phyloP scores from a whole-genome alignment of 92 coral and sea anemone genomes.

The Phenganax subtilis region DNA sequence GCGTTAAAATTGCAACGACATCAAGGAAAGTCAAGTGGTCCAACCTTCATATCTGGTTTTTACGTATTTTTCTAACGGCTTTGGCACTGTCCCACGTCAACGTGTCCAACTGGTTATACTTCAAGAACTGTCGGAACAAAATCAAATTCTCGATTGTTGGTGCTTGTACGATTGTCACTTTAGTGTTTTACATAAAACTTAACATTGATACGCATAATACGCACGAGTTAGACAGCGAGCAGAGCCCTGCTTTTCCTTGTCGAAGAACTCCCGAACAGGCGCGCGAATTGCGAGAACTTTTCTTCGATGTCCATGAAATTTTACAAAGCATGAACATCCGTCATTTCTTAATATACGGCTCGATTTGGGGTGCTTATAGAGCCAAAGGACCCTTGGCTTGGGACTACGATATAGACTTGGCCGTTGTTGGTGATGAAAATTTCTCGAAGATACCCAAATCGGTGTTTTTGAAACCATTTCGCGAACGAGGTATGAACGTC shows the following conservation, averaged over 20 bases:
- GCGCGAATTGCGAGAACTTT: slow-evolving; percentile 13
- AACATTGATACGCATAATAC: slow-evolving; percentile 37
- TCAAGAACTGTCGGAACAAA: neutral
- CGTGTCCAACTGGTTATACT: slow-evolving; percentile 9
- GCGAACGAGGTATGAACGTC: slow-evolving; percentile 13
- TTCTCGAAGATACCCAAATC: slow-evolving; percentile 33
- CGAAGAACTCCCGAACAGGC: slow-evolving; percentile 11
- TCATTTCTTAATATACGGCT: slow-evolving; percentile 37
- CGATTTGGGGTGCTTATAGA: slow-evolving; percentile 39
- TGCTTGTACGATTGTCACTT: slow-evolving; percentile 10
- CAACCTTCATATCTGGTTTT: slow-evolving; percentile 10
- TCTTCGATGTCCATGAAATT: slow-evolving; percentile 20
- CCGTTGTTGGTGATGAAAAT: slow-evolving; percentile 11
- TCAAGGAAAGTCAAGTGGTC: slow-evolving; percentile 10
- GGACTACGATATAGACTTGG: slow-evolving; percentile 38
- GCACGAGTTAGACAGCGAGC: slow-evolving; percentile 34
- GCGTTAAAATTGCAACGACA: neutral
- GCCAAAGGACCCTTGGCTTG: slow-evolving; percentile 27
- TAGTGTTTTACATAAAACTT: slow-evolving; percentile 21
- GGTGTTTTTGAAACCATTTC: slow-evolving; percentile 24
- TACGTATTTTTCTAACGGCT: neutral
- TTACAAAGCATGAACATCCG: slow-evolving; percentile 23
- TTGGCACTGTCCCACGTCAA: slow-evolving; percentile 12
- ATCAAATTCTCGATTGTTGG: slow-evolving; percentile 16
- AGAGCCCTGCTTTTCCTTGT: slow-evolving; percentile 25